phyloP scores from a whole-genome alignment of 2,113 vertebrate species.

The Cisticola juncidis region DNA sequence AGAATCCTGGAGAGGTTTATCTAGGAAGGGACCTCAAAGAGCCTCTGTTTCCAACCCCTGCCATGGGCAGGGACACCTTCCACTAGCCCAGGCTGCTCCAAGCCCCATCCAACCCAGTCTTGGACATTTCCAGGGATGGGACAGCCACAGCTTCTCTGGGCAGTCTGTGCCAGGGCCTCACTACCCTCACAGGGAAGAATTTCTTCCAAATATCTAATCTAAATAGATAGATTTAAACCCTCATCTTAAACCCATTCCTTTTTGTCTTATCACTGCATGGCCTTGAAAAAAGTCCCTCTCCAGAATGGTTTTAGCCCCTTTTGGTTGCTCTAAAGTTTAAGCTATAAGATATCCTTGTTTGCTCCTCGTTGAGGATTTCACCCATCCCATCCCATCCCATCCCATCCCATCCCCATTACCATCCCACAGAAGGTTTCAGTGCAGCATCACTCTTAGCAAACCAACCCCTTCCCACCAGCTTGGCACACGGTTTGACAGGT shows the following conservation, averaged over 20 bases:
- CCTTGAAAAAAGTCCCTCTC: not conserved
- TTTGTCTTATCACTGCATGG: not conserved
- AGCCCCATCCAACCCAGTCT: not conserved
- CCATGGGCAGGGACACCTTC: not conserved
- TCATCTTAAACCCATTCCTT: not conserved
- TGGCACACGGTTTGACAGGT: accelerated
- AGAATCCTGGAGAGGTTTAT: not conserved
- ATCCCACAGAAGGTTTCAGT: not conserved
- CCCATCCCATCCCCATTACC: not conserved
- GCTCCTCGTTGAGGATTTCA: not conserved
- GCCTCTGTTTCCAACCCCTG: not conserved
- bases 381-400: not conserved
- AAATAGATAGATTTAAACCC: not conserved
- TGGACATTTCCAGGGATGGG: not conserved
- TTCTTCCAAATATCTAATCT: not conserved
- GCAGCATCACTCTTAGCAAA: not conserved
- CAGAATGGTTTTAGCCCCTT: accelerated
- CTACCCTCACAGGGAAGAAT: not conserved
- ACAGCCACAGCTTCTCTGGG: not conserved
- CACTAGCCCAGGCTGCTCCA: not conserved
- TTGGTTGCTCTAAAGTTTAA: not conserved
- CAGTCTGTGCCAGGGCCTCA: not conserved
- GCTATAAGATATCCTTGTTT: not conserved
- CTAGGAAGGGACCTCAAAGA: not conserved
- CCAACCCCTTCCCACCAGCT: not conserved